These are phyloP conservation scores for Ceyx melanurus DNA, from an alignment of 2,113 vertebrate species.

Conservation along the genomic window DNA sequence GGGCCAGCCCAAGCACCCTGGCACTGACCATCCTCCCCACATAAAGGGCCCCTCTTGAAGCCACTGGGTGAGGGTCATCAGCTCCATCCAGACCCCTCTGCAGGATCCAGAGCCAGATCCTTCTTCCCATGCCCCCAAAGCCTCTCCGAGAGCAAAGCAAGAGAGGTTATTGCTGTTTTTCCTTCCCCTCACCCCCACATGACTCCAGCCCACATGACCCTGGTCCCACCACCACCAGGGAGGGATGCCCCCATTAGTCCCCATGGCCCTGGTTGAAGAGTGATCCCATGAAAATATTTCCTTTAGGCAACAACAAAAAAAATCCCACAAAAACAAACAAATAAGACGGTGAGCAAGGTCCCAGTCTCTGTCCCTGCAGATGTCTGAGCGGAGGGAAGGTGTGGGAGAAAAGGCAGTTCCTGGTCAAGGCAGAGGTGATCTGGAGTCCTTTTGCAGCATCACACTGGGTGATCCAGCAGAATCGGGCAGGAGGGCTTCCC, in stretches of 20 bases:
- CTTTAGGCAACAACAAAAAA: slow-evolving; percentile 44
- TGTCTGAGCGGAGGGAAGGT: neutral
- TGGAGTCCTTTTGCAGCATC: slow-evolving; percentile 31
- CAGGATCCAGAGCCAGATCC: neutral
- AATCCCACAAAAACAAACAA: neutral
- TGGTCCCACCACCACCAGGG: neutral
- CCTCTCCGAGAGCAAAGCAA: slow-evolving; percentile 13
- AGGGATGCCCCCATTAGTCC: slow-evolving; percentile 36
- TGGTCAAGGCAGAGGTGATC: slow-evolving; percentile 28
- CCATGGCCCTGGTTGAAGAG: slow-evolving; percentile 30
- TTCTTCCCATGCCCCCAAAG: neutral
- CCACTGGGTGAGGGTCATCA: neutral
- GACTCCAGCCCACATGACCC: neutral
- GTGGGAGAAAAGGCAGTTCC: slow-evolving; percentile 59
- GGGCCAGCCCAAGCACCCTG: neutral
- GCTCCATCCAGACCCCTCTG: neutral
- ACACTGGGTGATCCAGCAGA: neutral
- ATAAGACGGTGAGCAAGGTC: neutral
- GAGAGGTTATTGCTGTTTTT: slow-evolving; percentile 27
- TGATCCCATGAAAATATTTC: slow-evolving; percentile 42
- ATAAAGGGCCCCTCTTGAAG: neutral
- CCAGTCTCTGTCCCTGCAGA: slow-evolving; percentile 12
- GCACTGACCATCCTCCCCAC: neutral
- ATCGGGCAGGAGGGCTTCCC: slow-evolving; percentile 35
- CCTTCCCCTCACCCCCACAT: neutral